Evolutionary conservation across 2,797 vertebrate species (phyloP), one percentile per base, ranked within the genome.

Genomic region (Knipowitschia caucasica): DNA sequence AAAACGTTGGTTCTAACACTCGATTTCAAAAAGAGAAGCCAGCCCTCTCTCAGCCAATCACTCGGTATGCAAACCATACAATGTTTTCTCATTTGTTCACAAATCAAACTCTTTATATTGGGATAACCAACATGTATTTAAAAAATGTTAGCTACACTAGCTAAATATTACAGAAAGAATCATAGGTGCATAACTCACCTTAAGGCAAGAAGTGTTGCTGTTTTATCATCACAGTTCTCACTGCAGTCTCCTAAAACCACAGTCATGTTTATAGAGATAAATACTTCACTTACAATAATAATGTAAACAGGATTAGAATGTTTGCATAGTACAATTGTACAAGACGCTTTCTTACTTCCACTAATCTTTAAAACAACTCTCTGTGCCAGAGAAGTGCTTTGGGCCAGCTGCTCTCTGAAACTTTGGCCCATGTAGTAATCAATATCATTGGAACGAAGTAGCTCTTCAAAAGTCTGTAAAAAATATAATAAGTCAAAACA

Each of bases 341-440:
- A 20, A 27, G 15, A 3, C 38, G 3, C 36, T 5, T 33, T 33
- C 91, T 94, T 89, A 92, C 95, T 86, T 64, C 91, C 91, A 0
- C 84, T 92, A 73, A 98, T 94, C 79, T 92, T 96, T 71, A 85
- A 81, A 21, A 90, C 81, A 31, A 95, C 86, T 57, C 90, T 86
- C 12, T 92, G 90, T 5, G 88, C 88, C 72, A 98, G 78, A 20
- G 94, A 90, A 1, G 80, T 88, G 61, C 91, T 93, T 78, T 94
- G 92, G 11, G 91, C 84, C 21, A 99, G 85, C 52, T 96, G 94
- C 70, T 98, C 92, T 27, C 94, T 87, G 61, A 98, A 96, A 78
- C 92, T 93, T 86, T 96, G 94, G 4, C 96, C 94, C 92, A 95
- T 89, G 85, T 96, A 97, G 81, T 98, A 98, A 78, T 99, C 95